Base-by-base conservation (phyloP, 1,140 invertebrate species). In the Dinoponera quadriceps region DNA sequence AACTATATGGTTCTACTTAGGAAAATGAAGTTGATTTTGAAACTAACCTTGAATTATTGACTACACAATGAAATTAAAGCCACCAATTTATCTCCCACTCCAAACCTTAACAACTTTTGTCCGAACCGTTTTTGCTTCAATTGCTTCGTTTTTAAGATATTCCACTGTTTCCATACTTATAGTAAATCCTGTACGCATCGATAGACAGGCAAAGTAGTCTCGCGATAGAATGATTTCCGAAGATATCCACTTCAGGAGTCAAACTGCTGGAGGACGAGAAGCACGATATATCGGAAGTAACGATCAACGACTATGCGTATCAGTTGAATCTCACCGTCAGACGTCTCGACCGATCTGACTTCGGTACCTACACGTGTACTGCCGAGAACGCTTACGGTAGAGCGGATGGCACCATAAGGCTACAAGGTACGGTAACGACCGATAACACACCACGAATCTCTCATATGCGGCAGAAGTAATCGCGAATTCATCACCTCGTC, bases 311-410 rank as follows among this genome's bases (percentile, higher is more conserved):
- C 78, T 97, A 97, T 90, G 96, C 96, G 55, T 95, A 96, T 87
- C 95, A 96, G 89, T 96, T 98, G 95, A 97, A 97, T 92, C 93
- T 98, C 82, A 97, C 96, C 66, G 96, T 98, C 91, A 95, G 95
- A 88, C 95, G 95, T 75, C 92, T 98, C 44, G 95, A 96, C 85
- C 95, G 95, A 84, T 94, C 94, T 57, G 97, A 97, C 92, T 97
- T 96, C 89, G 97, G 97, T 3, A 96, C 95, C 54, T 97, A 97
- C 91, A 95, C 95, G 51, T 97, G 97, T 87, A 95, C 96, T 18
- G 96, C 96, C 51, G 96, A 96, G 63, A 97, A 97, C 92, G 96
- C 96, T 27, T 93, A 97, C 25, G 97, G 97, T 1, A 97, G 96
- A 92, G 95, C 96, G 74, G 96, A 97, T 88, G 96, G 96, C 33